A percentile compares a stretch with the other conserved stretches of the same genome.
phyloP scores from a whole-genome alignment of 2,113 vertebrate species.

The Nibea albiflora region DNA sequence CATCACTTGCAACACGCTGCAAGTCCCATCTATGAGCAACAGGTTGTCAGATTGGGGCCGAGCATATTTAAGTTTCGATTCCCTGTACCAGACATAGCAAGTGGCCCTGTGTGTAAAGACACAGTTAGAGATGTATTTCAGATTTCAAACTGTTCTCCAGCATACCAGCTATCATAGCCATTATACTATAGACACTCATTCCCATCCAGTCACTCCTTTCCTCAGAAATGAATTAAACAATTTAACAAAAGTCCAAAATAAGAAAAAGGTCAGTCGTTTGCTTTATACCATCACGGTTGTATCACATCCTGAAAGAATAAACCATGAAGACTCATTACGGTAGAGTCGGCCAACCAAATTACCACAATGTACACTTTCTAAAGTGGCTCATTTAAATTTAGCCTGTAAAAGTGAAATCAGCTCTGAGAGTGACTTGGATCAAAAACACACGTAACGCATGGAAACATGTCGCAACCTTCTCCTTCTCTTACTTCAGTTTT shows the following conservation, averaged over 20 bases:
- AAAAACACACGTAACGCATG: constrained; percentile 25
- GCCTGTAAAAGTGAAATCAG: constrained; percentile 3
- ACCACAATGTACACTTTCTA: neutral
- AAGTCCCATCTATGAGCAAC: neutral
- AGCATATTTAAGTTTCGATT: constrained; percentile 51
- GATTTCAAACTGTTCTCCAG: neutral
- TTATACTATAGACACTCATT: neutral
- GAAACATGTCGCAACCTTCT: constrained; percentile 32
- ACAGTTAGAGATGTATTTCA: neutral
- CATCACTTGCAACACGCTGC: constrained; percentile 12
- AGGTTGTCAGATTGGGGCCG: constrained; percentile 3
- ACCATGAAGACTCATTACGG: neutral
- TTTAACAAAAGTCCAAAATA: constrained; percentile 1
- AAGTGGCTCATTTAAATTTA: neutral
- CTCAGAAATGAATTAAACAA: neutral
- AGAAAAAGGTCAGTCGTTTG: neutral
- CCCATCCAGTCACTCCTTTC: neutral
- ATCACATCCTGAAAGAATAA: constrained; percentile 6
- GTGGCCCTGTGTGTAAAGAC: neutral
- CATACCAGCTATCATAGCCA: neutral
- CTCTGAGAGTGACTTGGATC: neutral
- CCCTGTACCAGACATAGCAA: neutral
- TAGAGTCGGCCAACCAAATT: neutral
- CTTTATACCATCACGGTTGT: neutral
- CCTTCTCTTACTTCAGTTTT: constrained; percentile 14